Conservation (phyloP, 2,113 vertebrate genomes). For the Columba janthina region DNA sequence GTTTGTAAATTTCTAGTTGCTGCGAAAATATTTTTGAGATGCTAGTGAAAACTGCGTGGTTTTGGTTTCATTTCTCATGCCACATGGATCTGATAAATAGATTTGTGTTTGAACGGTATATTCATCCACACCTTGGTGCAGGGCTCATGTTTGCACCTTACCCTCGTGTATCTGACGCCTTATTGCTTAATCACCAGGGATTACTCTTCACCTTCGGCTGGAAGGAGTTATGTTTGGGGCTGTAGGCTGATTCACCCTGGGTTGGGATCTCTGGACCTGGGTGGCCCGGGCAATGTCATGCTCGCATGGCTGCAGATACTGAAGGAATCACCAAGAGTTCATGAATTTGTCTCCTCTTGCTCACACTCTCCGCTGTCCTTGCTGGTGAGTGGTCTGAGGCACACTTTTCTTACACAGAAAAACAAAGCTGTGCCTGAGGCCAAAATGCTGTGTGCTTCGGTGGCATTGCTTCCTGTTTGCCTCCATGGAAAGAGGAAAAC, state of each 20-base stretch:
- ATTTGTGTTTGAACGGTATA: background rate
- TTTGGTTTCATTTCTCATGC: background rate
- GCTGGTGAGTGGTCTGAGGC: background rate
- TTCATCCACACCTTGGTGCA: background rate
- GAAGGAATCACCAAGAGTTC: background rate
- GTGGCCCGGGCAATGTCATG: background rate
- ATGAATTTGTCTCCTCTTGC: background rate
- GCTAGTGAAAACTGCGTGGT: background rate
- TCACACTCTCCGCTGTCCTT: background rate
- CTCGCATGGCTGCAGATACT: background rate
- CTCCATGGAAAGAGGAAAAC: background rate
- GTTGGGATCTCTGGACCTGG: rapidly evolving
- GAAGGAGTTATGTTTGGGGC: background rate
- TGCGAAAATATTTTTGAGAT: background rate
- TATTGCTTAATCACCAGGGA: background rate
- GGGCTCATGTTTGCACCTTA: background rate
- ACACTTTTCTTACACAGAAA: background rate
- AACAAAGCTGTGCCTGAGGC: background rate
- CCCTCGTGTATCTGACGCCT: background rate
- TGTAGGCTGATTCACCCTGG: background rate
- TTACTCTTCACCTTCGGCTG: background rate
- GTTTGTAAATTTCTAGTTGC: background rate
- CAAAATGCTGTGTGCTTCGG: rapidly evolving
- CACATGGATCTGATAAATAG: background rate
- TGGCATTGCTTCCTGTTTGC: background rate